Conservation (phyloP, 1,140 invertebrate genomes). For the Caenorhabditis remanei region DNA sequence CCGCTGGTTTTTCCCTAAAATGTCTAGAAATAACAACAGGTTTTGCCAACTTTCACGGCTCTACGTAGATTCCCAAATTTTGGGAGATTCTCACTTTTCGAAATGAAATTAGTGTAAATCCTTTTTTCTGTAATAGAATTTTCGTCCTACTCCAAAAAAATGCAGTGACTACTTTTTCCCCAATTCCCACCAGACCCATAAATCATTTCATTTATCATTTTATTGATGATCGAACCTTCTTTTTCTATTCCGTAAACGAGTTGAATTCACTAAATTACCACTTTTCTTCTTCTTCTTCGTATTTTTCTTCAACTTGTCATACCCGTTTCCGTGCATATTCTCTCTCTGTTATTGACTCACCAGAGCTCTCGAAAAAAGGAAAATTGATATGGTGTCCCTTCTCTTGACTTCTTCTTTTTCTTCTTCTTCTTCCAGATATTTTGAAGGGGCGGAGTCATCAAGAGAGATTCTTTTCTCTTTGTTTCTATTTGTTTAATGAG, state of each 20-base stretch:
- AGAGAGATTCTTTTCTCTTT: neutral
- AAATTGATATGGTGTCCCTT: slow-evolving; percentile 30
- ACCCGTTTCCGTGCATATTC: slow-evolving; percentile 36
- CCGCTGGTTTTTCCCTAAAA: no score
- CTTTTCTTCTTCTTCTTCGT: neutral
- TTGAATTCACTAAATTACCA: neutral
- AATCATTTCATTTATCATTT: no score
- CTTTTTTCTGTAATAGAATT: no score
- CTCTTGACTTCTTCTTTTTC: neutral
- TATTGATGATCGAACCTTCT: no score
- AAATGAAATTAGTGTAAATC: no score
- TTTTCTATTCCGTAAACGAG: neutral
- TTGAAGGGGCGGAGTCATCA: neutral
- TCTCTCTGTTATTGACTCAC: slow-evolving; percentile 32
- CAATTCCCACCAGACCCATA: no score
- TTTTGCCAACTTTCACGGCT: no score
- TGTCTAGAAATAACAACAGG: no score
- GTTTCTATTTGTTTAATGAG: slow-evolving; percentile 42
- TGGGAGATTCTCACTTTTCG: no score
- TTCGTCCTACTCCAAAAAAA: no score
- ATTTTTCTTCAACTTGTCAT: slow-evolving; percentile 28
- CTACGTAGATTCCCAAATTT: no score
- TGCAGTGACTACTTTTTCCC: no score
- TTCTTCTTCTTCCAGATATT: slow-evolving; percentile 14
- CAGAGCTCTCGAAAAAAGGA: neutral